phyloP scores from a whole-genome alignment of 2,113 vertebrate species.

The Myotis davidii region DNA sequence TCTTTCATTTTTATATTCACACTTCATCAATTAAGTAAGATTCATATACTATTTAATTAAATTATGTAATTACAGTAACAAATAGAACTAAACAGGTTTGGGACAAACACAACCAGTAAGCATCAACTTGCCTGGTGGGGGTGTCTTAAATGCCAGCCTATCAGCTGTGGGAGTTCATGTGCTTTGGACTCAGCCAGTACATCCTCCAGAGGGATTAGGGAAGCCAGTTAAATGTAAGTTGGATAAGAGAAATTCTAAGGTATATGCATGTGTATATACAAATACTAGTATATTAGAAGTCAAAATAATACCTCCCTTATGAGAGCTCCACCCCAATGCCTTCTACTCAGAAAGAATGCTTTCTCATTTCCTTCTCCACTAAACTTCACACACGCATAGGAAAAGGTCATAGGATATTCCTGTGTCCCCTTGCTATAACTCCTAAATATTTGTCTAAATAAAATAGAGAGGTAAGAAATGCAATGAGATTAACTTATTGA shows the following conservation, averaged over 20 bases:
- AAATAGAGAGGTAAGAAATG: background rate
- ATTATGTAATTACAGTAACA: background rate
- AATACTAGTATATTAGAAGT: background rate
- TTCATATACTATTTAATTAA: background rate
- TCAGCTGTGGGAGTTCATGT: background rate
- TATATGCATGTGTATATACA: background rate
- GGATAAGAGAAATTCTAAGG: background rate
- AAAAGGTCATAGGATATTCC: background rate
- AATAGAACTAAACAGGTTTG: background rate
- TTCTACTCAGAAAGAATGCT: conserved; percentile 14
- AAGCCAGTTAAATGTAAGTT: background rate
- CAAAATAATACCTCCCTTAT: background rate
- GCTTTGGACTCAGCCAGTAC: background rate
- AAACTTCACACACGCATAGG: background rate
- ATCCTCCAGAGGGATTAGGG: background rate
- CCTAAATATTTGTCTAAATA: background rate
- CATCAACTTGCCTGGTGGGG: background rate
- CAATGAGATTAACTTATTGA: background rate
- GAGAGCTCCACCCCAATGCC: background rate
- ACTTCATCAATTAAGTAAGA: background rate
- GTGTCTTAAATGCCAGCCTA: background rate
- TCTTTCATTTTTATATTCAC: background rate
- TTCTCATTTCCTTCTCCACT: conserved; percentile 2
- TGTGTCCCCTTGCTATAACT: background rate
- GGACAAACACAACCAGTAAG: background rate